Evolutionary conservation across 2,797 vertebrate genomes (phyloP).

Genomic region (Leptodactylus fallax): DNA sequence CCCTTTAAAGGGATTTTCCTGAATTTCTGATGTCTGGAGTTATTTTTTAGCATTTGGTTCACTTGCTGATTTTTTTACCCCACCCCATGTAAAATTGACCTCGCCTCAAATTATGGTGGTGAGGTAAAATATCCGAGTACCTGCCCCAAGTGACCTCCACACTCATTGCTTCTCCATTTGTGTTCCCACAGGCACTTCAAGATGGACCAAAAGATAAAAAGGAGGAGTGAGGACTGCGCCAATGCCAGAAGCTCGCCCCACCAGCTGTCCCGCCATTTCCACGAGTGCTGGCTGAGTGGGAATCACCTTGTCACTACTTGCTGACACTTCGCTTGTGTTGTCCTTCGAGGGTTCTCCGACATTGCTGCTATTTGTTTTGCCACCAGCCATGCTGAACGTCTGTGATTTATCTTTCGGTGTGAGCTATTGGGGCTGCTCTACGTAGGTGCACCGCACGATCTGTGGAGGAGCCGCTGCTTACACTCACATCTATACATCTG

Average conservation of each 20-base stretch:
- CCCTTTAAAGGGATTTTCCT: no score
- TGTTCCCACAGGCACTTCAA: constrained; percentile 21
- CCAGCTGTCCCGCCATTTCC: neutral
- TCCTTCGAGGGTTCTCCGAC: neutral
- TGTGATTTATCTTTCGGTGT: neutral
- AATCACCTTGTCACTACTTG: neutral
- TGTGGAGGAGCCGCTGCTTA: neutral
- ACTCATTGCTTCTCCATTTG: neutral
- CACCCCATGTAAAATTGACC: no score
- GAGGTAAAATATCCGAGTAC: no score
- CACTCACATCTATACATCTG: neutral
- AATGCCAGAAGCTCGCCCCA: neutral
- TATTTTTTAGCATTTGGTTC: no score
- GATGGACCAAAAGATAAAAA: constrained; percentile 50
- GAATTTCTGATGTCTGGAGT: no score
- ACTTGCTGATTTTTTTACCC: no score
- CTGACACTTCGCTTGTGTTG: neutral
- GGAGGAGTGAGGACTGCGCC: constrained; percentile 18
- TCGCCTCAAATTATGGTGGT: no score
- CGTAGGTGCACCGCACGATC: neutral
- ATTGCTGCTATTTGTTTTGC: neutral
- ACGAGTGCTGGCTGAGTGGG: neutral
- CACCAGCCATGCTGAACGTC: neutral
- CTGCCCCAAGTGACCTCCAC: no score
- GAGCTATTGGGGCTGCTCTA: neutral